Evolutionary conservation across 2,888 invertebrate genomes (phyloP).

Genomic region (Drymonia ruficornis): DNA sequence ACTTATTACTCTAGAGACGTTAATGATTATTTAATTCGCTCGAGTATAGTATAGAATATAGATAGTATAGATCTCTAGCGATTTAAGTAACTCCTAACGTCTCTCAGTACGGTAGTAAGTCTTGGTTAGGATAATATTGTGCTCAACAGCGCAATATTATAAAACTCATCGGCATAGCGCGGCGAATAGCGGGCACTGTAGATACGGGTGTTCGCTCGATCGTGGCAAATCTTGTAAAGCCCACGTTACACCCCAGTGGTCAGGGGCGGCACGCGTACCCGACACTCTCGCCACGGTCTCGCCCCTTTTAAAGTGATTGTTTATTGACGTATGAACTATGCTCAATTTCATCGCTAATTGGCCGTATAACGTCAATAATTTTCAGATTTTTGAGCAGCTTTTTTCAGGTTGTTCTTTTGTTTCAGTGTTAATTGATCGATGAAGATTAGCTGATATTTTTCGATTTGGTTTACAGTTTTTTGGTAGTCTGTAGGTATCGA

Average conservation of each 20-base stretch:
- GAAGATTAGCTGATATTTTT: too few species aligned
- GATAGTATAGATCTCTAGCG: too few species aligned
- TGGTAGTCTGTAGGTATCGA: too few species aligned
- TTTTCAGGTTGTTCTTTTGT: not conserved
- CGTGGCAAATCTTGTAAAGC: slow-evolving; percentile 54
- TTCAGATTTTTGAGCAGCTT: not conserved
- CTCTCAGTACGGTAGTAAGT: too few species aligned
- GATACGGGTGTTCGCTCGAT: slow-evolving; percentile 31
- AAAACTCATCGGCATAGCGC: slow-evolving; percentile 12
- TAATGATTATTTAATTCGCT: too few species aligned
- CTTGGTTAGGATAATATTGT: not conserved
- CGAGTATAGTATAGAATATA: too few species aligned
- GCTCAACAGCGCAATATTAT: not conserved
- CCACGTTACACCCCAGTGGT: slow-evolving; percentile 40
- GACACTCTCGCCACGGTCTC: slow-evolving; percentile 8
- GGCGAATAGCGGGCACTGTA: slow-evolving; percentile 1
- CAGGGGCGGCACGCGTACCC: slow-evolving; percentile 19
- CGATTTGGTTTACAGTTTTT: too few species aligned
- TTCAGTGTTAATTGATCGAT: too few species aligned
- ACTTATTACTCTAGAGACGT: too few species aligned
- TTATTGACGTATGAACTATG: slow-evolving; percentile 47
- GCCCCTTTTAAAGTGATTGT: slow-evolving; percentile 27
- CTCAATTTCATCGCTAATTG: slow-evolving; percentile 41
- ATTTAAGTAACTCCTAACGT: too few species aligned
- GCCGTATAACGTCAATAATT: slow-evolving; percentile 13